A percentile compares a stretch with the other conserved stretches of the same genome.
phyloP scores from a whole-genome alignment of 2,113 vertebrate genomes.

The Corvus moneduloides region DNA sequence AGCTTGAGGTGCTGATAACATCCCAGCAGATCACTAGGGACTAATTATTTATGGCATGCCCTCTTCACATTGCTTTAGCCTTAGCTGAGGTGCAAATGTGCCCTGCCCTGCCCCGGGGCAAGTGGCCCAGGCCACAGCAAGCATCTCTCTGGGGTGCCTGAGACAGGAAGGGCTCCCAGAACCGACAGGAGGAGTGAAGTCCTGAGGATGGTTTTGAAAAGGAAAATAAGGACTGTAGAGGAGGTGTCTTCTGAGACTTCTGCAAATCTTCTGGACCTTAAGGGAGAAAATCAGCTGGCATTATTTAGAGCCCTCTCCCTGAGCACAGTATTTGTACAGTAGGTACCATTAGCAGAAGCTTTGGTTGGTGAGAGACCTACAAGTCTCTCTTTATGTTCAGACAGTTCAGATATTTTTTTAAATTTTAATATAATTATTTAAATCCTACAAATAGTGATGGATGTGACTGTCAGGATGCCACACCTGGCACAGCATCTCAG shows the following conservation, averaged over 20 bases:
- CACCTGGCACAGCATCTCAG: not conserved
- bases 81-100: not conserved
- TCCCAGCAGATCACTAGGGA: not conserved
- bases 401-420: not conserved
- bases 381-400: not conserved
- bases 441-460: not conserved
- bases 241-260: not conserved
- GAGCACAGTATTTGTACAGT: not conserved
- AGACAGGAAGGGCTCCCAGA: not conserved
- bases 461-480: not conserved
- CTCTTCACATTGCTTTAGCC: not conserved
- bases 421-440: not conserved
- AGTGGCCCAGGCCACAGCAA: not conserved
- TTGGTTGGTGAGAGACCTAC: not conserved
- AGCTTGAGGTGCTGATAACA: not conserved
- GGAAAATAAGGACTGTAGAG: not conserved
- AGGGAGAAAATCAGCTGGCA: not conserved
- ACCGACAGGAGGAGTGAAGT: fast-evolving
- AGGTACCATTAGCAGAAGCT: not conserved
- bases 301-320: not conserved
- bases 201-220: not conserved
- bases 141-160: not conserved
- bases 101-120: not conserved
- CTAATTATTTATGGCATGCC: not conserved
- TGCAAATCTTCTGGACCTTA: not conserved